phyloP scores from a whole-genome alignment of 2,113 vertebrate species.

The Zosterops hypoxanthus region DNA sequence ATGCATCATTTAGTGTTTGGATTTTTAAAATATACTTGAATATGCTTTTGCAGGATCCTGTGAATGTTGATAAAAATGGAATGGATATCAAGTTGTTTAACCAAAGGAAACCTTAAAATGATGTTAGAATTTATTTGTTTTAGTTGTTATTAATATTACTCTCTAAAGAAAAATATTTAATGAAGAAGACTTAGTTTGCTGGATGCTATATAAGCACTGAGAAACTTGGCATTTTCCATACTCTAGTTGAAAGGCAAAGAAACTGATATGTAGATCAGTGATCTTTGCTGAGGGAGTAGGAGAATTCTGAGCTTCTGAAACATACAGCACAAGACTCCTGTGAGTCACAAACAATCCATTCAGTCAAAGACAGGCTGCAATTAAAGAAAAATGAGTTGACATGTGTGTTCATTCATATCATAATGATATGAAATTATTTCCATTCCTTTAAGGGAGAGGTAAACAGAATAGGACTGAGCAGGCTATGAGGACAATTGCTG shows the following conservation, averaged over 20 bases:
- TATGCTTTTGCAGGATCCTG: background rate
- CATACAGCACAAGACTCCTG: background rate
- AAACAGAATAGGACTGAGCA: background rate
- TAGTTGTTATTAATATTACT: background rate
- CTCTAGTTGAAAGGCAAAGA: background rate
- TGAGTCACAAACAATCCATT: background rate
- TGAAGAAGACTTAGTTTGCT: background rate
- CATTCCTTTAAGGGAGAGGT: background rate
- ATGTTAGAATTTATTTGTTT: background rate
- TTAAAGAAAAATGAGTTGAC: background rate
- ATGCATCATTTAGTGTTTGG: background rate
- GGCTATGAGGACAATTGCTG: background rate
- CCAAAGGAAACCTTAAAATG: background rate
- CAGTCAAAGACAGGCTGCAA: background rate
- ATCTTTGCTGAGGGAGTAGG: background rate
- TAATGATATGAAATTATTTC: background rate
- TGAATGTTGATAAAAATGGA: background rate
- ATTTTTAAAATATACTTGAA: background rate
- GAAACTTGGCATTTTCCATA: background rate
- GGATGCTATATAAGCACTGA: background rate
- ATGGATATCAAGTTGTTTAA: background rate
- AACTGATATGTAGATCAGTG: background rate
- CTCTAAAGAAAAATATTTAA: background rate
- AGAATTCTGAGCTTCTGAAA: background rate
- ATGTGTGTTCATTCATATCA: background rate